Evolutionary conservation across 1,140 invertebrate genomes (phyloP), one percentile per base, ranked within the genome.

Genomic region (Solen grandis): DNA sequence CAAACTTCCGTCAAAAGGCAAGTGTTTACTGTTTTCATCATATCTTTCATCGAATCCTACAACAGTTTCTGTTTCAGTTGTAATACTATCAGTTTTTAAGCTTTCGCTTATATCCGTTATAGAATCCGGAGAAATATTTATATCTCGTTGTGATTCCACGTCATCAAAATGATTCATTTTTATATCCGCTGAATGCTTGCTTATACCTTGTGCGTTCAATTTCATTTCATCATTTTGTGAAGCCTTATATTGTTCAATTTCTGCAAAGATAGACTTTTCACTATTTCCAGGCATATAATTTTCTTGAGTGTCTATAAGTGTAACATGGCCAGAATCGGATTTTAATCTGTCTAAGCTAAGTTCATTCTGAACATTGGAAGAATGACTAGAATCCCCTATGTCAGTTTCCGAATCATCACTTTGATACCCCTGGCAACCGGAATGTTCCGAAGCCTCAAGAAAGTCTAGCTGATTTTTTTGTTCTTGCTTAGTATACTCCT

Each of bases 51-150:
- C 52, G 5, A 65, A 38, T 19, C 54, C 55, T 46, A 62, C 65
- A 33, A 41, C 52, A 3, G 60, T 57, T n/a, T 57, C 52, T 31
- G 46, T 46, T 16, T 77, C 74, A 2, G 54, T 68, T 54, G 63
- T 77, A 13, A 72, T 35, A 59, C 69, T 72, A 25, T 72, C 69
- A 1, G 69, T 59, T 5, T 54, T 72, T 16, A 77, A 50, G 65
- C 74, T 77, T 66, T 66, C 74, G 68, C 74, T 77, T 36, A 77
- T 57, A 77, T 77, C 74, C 19, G 74, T 66, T 29, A 54, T 19
- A 4, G 74, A 66, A 29, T 77, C 74, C 16, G 74, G 74, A 35
- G 74, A 77, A 55, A 68, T 22, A 55, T 65, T 38, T 16, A 36
- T 31, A 27, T 68, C n/a, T n/a, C n/a, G n/a, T n/a, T n/a, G n/a